phyloP scores from a whole-genome alignment of 2,113 vertebrate genomes.

The Edolisoma coerulescens region DNA sequence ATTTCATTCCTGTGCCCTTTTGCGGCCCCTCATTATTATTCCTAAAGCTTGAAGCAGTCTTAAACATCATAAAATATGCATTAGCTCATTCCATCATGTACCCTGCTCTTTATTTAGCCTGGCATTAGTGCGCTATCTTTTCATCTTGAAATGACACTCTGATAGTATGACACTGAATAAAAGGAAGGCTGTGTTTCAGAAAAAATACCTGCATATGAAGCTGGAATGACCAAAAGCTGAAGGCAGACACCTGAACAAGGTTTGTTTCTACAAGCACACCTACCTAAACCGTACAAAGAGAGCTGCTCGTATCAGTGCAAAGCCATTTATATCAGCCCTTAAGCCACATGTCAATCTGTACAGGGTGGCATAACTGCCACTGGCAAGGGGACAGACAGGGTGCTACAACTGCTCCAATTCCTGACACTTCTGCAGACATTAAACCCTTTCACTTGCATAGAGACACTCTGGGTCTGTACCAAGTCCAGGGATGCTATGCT shows the following conservation, averaged over 20 bases:
- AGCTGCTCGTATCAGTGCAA: neutral
- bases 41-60: constrained; percentile 50
- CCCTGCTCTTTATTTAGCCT: constrained; percentile 38
- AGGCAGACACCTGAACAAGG: neutral
- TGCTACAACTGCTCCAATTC: neutral
- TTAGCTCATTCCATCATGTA: constrained; percentile 26
- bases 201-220: neutral
- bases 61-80: constrained; percentile 56
- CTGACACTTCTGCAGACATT: neutral
- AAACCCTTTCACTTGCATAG: neutral
- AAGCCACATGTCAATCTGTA: neutral
- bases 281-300: neutral
- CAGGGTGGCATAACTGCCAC: neutral
- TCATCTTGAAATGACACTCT: neutral
- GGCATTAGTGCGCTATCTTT: neutral
- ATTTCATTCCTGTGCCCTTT: constrained; percentile 33
- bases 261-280: neutral
- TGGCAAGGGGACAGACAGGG: neutral
- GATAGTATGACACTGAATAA: neutral
- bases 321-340: neutral
- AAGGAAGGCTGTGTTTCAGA: neutral
- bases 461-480: neutral
- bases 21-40: constrained; percentile 58
- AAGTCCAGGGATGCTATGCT: neutral
- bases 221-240: neutral